phyloP scores from a whole-genome alignment of 2,888 invertebrate genomes.

The Drosophila recens region DNA sequence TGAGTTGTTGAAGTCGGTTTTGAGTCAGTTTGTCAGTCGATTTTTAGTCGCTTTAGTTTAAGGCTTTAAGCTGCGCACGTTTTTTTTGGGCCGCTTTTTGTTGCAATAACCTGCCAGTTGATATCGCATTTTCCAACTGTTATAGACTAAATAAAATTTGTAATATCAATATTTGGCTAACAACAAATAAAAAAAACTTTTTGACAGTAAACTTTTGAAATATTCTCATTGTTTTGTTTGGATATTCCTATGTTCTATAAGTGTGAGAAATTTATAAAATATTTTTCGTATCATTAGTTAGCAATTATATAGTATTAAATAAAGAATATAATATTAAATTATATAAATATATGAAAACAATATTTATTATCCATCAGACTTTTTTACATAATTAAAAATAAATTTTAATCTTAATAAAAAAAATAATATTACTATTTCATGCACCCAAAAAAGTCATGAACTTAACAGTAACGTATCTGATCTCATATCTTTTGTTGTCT shows the following conservation, averaged over 20 bases:
- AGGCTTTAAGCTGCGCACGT: conserved; percentile 48
- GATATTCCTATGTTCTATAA: background rate
- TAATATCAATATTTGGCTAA: conserved; percentile 38
- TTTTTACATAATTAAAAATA: too few species aligned
- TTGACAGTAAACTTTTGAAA: conserved; percentile 3
- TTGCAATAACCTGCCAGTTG: conserved; percentile 6
- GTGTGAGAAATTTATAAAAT: too few species aligned
- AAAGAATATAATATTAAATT: too few species aligned
- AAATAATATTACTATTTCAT: too few species aligned
- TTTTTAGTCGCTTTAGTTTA: conserved; percentile 5
- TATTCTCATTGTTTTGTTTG: background rate
- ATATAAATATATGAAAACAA: too few species aligned
- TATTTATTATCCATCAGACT: too few species aligned
- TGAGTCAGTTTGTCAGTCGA: conserved; percentile 12
- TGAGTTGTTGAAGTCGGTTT: conserved; percentile 30
- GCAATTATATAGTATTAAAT: background rate
- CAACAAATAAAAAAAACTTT: conserved; percentile 1
- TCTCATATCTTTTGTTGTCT: background rate
- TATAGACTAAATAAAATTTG: conserved; percentile 8
- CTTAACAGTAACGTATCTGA: background rate
- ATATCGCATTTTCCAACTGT: conserved; percentile 3
- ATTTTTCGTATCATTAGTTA: too few species aligned
- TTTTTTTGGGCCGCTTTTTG: conserved; percentile 10
- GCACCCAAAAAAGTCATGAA: too few species aligned
- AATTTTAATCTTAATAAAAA: too few species aligned